These are phyloP conservation scores for Calyptomena viridis DNA, from an alignment of 2,113 vertebrate species.

Conservation along the genomic window DNA sequence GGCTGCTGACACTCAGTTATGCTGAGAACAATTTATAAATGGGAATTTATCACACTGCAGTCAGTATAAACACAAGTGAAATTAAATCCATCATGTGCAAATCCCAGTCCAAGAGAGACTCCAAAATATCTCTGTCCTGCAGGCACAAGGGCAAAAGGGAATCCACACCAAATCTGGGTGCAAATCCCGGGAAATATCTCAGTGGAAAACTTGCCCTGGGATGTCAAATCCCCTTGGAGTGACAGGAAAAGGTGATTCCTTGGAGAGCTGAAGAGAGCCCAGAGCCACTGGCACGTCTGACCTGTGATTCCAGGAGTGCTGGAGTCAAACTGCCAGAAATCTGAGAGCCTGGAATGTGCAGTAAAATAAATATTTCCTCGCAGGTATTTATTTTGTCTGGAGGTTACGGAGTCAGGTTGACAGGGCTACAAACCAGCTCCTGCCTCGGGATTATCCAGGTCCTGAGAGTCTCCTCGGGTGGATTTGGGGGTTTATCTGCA, in stretches of 20 bases:
- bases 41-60: not conserved
- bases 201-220: not conserved
- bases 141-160: not conserved
- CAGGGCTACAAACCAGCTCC: not conserved
- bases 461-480: rapidly evolving
- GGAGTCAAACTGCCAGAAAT: constrained; percentile 11
- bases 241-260: not conserved
- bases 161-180: not conserved
- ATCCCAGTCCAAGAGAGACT: not conserved
- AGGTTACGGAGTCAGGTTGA: not conserved
- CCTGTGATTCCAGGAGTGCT: not conserved
- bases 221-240: not conserved
- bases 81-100: not conserved
- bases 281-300: not conserved
- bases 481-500: not conserved
- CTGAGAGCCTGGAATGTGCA: constrained; percentile 26
- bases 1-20: not conserved
- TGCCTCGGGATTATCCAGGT: not conserved
- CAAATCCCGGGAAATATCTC: not conserved
- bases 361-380: constrained; percentile 43
- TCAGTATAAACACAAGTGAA: not conserved
- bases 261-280: not conserved
- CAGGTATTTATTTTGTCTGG: constrained; percentile 13
- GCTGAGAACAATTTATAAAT: not conserved
- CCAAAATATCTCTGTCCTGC: not conserved